Conservation (phyloP, 2,797 vertebrate genomes). For the Toxotes lorentzi region DNA sequence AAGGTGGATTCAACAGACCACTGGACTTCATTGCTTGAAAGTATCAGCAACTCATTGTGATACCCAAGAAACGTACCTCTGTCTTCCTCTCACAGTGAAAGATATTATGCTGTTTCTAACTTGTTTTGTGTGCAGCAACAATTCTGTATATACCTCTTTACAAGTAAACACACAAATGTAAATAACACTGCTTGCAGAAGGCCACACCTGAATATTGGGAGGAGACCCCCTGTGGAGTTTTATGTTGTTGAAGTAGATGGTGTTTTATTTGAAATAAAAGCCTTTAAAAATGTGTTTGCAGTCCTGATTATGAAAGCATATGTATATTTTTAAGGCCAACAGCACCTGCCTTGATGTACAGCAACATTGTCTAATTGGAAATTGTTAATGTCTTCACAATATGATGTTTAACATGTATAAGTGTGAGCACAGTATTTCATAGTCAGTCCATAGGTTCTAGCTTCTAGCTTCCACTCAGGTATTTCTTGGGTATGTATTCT, state of each 20-base stretch:
- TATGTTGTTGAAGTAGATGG: slow-evolving; percentile 34
- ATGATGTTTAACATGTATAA: neutral
- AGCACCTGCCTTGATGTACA: neutral
- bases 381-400: neutral
- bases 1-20: slow-evolving; percentile 99
- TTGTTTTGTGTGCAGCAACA: slow-evolving; percentile 32
- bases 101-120: slow-evolving; percentile 8
- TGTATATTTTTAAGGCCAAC: neutral
- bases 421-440: neutral
- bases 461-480: neutral
- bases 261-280: slow-evolving; percentile 71
- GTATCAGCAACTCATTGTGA: slow-evolving; percentile 14
- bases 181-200: slow-evolving; percentile 45
- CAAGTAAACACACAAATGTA: slow-evolving; percentile 35
- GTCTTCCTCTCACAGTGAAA: slow-evolving; percentile 2
- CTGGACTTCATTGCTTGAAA: slow-evolving; percentile 97
- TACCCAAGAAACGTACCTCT: neutral
- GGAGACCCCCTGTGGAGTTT: slow-evolving; percentile 7
- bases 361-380: neutral
- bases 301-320: neutral
- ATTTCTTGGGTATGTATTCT: neutral
- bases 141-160: slow-evolving; percentile 28
- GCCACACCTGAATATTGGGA: slow-evolving; percentile 13
- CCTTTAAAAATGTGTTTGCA: slow-evolving; percentile 25
- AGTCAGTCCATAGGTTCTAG: neutral